Conservation (phyloP, 2,888 invertebrate genomes). For the Pseudeuparius sepicola region DNA sequence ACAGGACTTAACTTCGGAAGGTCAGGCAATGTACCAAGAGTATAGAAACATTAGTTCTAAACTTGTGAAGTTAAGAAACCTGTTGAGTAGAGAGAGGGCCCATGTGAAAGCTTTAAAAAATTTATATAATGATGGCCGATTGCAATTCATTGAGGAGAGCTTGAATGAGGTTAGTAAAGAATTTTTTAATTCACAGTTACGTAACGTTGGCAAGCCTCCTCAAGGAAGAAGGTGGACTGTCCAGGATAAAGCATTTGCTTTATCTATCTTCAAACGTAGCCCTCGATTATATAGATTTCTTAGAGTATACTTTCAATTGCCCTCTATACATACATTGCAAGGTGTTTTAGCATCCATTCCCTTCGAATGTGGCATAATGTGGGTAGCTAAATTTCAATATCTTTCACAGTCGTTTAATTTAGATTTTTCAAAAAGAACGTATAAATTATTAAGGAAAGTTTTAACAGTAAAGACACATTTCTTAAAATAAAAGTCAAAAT, state of each 20-base stretch:
- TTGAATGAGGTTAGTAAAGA: slow-evolving; percentile 20
- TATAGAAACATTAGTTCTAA: too few relatives aligned
- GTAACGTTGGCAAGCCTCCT: slow-evolving; percentile 15
- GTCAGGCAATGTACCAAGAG: too few relatives aligned
- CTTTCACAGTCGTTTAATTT: slow-evolving; percentile 11
- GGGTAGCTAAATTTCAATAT: slow-evolving; percentile 13
- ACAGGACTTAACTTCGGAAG: too few relatives aligned
- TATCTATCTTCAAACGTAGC: slow-evolving; percentile 23
- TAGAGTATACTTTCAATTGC: slow-evolving; percentile 19
- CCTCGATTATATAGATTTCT: slow-evolving; percentile 22
- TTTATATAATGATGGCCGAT: too few relatives aligned
- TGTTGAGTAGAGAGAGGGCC: too few relatives aligned
- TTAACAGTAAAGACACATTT: slow-evolving; percentile 13
- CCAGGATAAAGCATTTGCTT: slow-evolving; percentile 22
- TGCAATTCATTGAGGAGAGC: slow-evolving; percentile 19
- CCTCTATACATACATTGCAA: slow-evolving; percentile 21
- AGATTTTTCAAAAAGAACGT: slow-evolving; percentile 9
- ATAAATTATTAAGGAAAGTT: slow-evolving; percentile 13
- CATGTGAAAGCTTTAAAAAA: too few relatives aligned
- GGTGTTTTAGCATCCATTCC: slow-evolving; percentile 20
- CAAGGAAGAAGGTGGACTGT: slow-evolving; percentile 17
- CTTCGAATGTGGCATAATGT: slow-evolving; percentile 19
- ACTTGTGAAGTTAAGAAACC: too few relatives aligned
- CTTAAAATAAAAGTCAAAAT: slow-evolving; percentile 17
- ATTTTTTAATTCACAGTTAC: slow-evolving; percentile 22